Base-by-base conservation (phyloP, 2,113 vertebrate genomes). In the Nanorana parkeri region DNA sequence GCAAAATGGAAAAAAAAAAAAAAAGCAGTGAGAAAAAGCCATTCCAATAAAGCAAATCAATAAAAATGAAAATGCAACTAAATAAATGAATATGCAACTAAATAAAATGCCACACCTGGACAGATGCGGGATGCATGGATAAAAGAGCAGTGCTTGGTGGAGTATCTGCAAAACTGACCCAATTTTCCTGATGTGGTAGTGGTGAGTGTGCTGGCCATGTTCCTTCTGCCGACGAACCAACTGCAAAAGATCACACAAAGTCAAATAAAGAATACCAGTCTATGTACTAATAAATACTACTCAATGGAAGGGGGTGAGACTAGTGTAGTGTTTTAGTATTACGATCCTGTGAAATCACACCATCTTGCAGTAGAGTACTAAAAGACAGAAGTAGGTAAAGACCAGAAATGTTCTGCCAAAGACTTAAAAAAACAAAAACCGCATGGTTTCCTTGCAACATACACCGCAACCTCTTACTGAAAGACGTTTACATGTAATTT, bases 111-210 rank as follows among this genome's bases (percentile, higher is more conserved):
- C 94, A 94, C 94, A 99, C 97, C 97, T 98, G 97, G 92, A 95
- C 95, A 92, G 97, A 98, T 82, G 97, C 96, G 89, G 97, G 97
- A 91, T 99, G 97, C 94, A 96, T 95, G 90, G 93, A 89, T 90
- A 97, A 97, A 91, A 97, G 92, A 86, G 97, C 92, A 94, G 96
- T 98, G 92, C 96, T 96, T 89, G 97, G 96, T 86, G 97, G 96
- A 71, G 97, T 98, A 94, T 99, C 97, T 89, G 97, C 96, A 91
- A 99, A 99, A 95, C 98, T 99, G 95, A 99, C 97, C 98, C 98
- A 99, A 76, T 96, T 98, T 91, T 99, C 98, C 94, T 99, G 97
- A 89, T 96, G 93, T 4, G 96, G 97, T 88, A 94, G 96, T 61
- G 97, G 97, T 69, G 97, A 99, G 85, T 96, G 96, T 74, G 96